A percentile compares a stretch with the other conserved stretches of the same genome.
phyloP scores from a whole-genome alignment of 1,140 invertebrate genomes.

The Wasmannia auropunctata region DNA sequence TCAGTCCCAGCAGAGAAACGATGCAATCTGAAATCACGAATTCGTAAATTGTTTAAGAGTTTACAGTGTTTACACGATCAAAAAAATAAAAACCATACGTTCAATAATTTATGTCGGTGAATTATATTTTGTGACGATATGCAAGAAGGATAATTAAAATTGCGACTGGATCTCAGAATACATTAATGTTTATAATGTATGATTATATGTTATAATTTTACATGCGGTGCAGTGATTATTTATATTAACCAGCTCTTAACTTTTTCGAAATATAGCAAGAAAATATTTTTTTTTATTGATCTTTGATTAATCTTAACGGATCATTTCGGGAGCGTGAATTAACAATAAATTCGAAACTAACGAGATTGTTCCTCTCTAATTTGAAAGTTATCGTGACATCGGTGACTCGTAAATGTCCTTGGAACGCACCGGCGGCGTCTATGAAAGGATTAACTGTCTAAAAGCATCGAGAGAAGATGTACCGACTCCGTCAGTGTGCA shows the following conservation, averaged over 20 bases:
- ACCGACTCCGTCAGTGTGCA: neutral
- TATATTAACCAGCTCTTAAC: neutral
- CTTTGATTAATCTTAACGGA: neutral
- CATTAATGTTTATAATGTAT: neutral
- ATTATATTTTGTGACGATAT: neutral
- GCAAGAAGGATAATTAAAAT: neutral
- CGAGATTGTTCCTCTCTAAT: neutral
- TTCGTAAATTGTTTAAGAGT: neutral
- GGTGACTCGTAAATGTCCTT: neutral
- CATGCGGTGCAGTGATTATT: neutral
- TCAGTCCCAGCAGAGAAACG: neutral
- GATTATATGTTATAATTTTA: neutral
- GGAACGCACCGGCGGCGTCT: neutral
- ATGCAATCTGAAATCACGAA: neutral
- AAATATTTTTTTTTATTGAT: neutral
- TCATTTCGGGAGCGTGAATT: neutral
- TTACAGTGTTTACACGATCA: too few relatives aligned
- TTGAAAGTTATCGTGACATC: neutral
- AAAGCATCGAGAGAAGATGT: neutral
- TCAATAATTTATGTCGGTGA: neutral
- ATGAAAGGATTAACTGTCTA: constrained; percentile 29
- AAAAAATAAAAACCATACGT: neutral
- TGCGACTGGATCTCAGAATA: neutral
- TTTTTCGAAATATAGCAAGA: neutral
- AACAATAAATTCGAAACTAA: neutral